These are phyloP conservation scores for Linnaemya tessellans DNA, from an alignment of 2,888 invertebrate genomes.

Conservation along the genomic window DNA sequence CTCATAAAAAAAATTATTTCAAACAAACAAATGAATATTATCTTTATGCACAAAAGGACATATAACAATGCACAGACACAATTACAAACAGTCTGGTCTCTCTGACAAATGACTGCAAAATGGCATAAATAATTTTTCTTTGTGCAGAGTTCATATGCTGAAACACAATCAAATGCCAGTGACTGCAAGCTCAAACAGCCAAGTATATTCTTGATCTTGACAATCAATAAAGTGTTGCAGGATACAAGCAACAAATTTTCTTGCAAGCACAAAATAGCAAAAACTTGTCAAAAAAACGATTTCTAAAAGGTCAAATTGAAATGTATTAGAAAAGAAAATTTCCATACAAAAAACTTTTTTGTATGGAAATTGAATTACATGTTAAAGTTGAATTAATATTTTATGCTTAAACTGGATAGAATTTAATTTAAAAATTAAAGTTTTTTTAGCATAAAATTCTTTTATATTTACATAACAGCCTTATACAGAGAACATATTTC, in stretches of 20 bases:
- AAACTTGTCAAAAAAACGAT: neutral
- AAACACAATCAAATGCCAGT: slow-evolving; percentile 43
- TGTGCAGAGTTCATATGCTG: slow-evolving; percentile 47
- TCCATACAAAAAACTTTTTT: too few species aligned
- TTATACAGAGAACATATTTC: too few species aligned
- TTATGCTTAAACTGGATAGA: too few species aligned
- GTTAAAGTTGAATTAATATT: too few species aligned
- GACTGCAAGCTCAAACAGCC: slow-evolving; percentile 7
- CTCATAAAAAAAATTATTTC: slow-evolving; percentile 5
- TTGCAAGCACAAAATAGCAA: neutral
- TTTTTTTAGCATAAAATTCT: too few species aligned
- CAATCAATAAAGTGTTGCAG: slow-evolving; percentile 57
- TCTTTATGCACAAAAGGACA: neutral
- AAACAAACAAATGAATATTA: slow-evolving; percentile 5
- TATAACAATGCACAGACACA: neutral
- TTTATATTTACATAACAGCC: too few species aligned
- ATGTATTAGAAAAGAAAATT: neutral
- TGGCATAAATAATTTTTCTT: neutral
- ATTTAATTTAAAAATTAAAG: too few species aligned
- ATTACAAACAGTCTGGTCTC: neutral
- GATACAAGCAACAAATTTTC: slow-evolving; percentile 6
- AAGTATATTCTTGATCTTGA: slow-evolving; percentile 56
- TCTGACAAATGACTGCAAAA: slow-evolving; percentile 6
- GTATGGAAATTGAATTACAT: too few species aligned
- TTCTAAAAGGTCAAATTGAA: neutral